Percentiles rank a stretch among this genome's conserved stretches.
Conservation (phyloP, 2,888 invertebrate genomes). For the Hydroisotoma schaefferi region DNA sequence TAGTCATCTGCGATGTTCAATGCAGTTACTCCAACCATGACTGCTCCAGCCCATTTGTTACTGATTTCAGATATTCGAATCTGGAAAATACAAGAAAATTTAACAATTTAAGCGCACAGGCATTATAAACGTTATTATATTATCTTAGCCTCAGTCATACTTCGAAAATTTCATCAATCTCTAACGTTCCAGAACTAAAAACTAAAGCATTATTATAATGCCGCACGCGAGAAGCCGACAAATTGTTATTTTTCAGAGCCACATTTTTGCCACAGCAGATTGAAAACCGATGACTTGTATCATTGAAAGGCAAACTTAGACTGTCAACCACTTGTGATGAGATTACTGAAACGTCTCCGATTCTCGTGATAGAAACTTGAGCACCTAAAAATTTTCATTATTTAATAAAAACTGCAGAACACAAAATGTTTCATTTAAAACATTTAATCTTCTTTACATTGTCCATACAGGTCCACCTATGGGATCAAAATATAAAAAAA, state of each 20-base stretch:
- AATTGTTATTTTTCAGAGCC: constrained; percentile 64
- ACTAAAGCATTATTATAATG: constrained; percentile 63
- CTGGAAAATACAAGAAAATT: constrained; percentile 44
- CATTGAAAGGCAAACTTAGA: constrained; percentile 54
- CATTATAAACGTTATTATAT: not conserved
- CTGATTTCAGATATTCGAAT: constrained; percentile 62
- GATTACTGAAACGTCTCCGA: constrained; percentile 49
- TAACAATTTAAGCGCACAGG: not conserved
- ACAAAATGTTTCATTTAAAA: not conserved
- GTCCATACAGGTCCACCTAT: constrained; percentile 11
- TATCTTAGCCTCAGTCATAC: not conserved
- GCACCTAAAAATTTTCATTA: constrained; percentile 62
- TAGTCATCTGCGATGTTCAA: constrained; percentile 60
- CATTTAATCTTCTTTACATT: not conserved
- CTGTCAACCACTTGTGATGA: constrained; percentile 50
- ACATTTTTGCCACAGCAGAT: constrained; percentile 65
- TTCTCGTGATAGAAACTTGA: constrained; percentile 63
- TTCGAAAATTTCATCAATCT: constrained; percentile 75
- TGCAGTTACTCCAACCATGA: constrained; percentile 72
- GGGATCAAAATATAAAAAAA: not conserved
- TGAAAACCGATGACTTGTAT: constrained; percentile 55
- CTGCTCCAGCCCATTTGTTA: constrained; percentile 66
- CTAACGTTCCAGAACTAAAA: constrained; percentile 69
- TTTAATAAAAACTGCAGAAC: constrained; percentile 61
- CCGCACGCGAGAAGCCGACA: constrained; percentile 62